These are phyloP conservation scores for Andricus quercusramuli DNA, from an alignment of 2,888 invertebrate genomes.

Conservation along the genomic window DNA sequence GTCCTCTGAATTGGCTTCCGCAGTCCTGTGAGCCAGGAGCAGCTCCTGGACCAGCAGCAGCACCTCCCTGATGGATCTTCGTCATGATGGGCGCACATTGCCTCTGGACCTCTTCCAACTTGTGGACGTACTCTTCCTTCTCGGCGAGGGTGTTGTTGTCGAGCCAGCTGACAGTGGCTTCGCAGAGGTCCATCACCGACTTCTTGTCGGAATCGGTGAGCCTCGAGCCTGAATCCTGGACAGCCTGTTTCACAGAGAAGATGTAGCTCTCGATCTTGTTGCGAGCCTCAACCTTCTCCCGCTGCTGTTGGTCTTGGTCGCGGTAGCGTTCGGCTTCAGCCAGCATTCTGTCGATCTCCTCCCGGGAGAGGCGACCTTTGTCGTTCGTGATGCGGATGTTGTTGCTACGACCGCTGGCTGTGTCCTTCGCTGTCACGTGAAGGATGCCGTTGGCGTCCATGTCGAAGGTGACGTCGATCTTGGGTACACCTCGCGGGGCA, in stretches of 20 bases:
- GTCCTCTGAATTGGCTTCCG: constrained; percentile 68
- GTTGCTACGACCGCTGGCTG: constrained; percentile 80
- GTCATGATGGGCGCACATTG: constrained; percentile 82
- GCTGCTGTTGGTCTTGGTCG: constrained; percentile 86
- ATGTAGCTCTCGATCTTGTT: constrained; percentile 87
- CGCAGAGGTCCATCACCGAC: constrained; percentile 80
- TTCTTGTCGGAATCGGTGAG: constrained; percentile 84
- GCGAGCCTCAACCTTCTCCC: constrained; percentile 84
- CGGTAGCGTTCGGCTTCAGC: constrained; percentile 87
- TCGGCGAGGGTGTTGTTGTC: constrained; percentile 85
- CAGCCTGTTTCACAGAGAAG: constrained; percentile 85
- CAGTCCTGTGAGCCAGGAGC: constrained; percentile 61
- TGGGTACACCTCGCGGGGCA: constrained; percentile 84
- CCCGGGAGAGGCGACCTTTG: constrained; percentile 88
- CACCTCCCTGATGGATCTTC: constrained; percentile 79
- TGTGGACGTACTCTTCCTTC: constrained; percentile 84
- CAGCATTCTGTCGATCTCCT: constrained; percentile 90
- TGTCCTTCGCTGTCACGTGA: constrained; percentile 68
- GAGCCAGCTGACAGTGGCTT: constrained; percentile 84
- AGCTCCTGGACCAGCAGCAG: constrained; percentile 57
- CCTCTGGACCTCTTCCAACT: constrained; percentile 80
- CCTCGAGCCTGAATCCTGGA: constrained; percentile 83
- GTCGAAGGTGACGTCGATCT: constrained; percentile 36
- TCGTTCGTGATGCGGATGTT: constrained; percentile 92
- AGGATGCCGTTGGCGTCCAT: constrained; percentile 40